phyloP scores from a whole-genome alignment of 2,797 vertebrate genomes.

The Numenius phaeopus region DNA sequence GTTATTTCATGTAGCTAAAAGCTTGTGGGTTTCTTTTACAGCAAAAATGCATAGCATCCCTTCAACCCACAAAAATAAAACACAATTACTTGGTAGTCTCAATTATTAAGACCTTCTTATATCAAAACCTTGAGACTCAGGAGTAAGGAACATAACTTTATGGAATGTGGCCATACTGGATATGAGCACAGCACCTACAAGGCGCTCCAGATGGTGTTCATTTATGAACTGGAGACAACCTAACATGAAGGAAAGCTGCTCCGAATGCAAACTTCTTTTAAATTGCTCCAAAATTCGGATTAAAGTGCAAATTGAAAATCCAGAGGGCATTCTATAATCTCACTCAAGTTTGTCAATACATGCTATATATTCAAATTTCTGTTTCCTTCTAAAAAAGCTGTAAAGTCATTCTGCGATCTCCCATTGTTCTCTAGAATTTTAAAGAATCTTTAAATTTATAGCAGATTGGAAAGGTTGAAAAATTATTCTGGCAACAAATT shows the following conservation, averaged over 20 bases:
- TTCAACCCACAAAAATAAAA: neutral
- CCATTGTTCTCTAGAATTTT: neutral
- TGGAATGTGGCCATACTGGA: neutral
- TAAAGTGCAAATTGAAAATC: neutral
- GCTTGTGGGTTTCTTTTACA: neutral
- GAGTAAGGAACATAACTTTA: neutral
- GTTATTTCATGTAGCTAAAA: neutral
- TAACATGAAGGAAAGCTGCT: neutral
- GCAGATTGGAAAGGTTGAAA: neutral
- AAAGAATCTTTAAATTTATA: neutral
- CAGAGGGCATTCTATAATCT: neutral
- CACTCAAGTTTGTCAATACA: neutral
- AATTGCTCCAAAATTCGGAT: neutral
- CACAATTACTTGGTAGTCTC: neutral
- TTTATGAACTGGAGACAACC: neutral
- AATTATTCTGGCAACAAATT: neutral
- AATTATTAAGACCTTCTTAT: neutral
- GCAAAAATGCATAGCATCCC: neutral
- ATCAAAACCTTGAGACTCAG: neutral
- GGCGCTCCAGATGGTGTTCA: rapidly evolving
- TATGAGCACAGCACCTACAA: neutral
- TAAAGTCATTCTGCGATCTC: neutral
- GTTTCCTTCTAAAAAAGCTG: neutral
- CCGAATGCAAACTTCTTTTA: neutral
- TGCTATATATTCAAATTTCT: neutral